Base-by-base conservation (phyloP, 30 jellyfish, hydroid and myxozoan species). In the Turritopsis dohrnii region DNA sequence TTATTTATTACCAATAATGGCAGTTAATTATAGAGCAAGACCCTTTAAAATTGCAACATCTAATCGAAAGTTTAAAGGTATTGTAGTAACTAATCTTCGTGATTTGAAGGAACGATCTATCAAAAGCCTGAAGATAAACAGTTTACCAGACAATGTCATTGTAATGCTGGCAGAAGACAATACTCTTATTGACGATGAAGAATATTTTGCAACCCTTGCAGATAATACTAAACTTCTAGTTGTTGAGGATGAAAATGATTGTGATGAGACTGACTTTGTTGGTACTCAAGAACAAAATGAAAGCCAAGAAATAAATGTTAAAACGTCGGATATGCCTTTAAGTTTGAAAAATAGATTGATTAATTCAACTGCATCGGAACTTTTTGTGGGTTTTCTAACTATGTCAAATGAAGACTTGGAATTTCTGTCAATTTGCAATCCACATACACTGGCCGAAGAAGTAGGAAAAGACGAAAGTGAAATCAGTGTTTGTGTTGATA, bases 371-470 rank as follows among this genome's bases (percentile, higher is more conserved):
- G 26, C 60, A 28, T 26, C 83, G 21, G 83, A 71, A n/a, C 28
- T 52, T 29, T 27, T 82, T 71, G 7, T 71, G 18, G 41, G 73
- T n/a, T 26, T 82, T 1, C 20, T 82, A 85, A 82, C 72, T 5
- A 41, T 82, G 76, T 82, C 89, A 23, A 82, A 82, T 66, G 83
- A 71, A 66, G 89, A 82, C 28, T 54, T 82, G 65, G 89, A 82
- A n/a, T 25, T 29, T 29, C 21, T 82, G 25, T 18, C 72, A 24
- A 73, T 22, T 28, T 82, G 71, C 4, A 28, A 26, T 29, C 20
- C 23, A 1, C 8, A 71, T 24, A 24, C 52, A 21, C 71, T 82
- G 71, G 41, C 73, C 27, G 0, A 65, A 29, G 69, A 28, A 65
- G 16, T 66, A 17, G 65, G 72, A 26, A 17, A 25, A 16, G 71